Base-by-base conservation (phyloP, 2,113 vertebrate genomes). In the Chlorodrepanis virens region DNA sequence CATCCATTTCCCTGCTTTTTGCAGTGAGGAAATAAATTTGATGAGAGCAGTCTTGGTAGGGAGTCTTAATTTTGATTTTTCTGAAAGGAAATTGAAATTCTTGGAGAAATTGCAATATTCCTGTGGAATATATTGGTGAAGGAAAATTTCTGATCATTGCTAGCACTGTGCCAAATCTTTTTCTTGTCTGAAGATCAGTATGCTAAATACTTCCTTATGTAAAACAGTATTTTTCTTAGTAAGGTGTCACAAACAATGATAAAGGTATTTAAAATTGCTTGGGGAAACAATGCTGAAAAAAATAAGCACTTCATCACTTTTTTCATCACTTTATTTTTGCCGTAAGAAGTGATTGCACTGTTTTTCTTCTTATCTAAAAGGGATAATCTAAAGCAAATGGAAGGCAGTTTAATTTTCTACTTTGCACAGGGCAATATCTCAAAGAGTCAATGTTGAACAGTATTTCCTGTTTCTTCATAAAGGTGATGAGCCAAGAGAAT, bases 381-480 rank as follows among this genome's bases (percentile, higher is more conserved):
- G 81, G 83, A 78, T 89, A 92, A 96, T 91, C 79, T 78, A 88
- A 94, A 89, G 39, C 65, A 95, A 96, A 91, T 75, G 90, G 83
- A 94, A 94, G 57, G 61, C 76, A 80, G 76, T 93, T 97, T 83
- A 93, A 81, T 97, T 96, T 96, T 96, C 84, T 94, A 35, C 83
- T 95, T 97, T 91, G 81, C 60, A 56, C 44, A 40, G 29, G 42
- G 64, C 63, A 93, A 33, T 95, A 91, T 63, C 88, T 95, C 65
- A 94, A 61, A 63, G 63, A 76, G 64, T 92, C 91, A 83, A 8
- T 63, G 79, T 42, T 94, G 72, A 91, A 61, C 39, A 72, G 12
- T 81, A 28, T 91, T 89, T 96, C 77, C 76, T 89, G 9, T 83
- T 93, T 94, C 40, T 83, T 84, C 90, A 35, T 63, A 44, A 93